Base-by-base conservation (phyloP, 2,888 invertebrate species). In the Schrankia costaestrigalis region DNA sequence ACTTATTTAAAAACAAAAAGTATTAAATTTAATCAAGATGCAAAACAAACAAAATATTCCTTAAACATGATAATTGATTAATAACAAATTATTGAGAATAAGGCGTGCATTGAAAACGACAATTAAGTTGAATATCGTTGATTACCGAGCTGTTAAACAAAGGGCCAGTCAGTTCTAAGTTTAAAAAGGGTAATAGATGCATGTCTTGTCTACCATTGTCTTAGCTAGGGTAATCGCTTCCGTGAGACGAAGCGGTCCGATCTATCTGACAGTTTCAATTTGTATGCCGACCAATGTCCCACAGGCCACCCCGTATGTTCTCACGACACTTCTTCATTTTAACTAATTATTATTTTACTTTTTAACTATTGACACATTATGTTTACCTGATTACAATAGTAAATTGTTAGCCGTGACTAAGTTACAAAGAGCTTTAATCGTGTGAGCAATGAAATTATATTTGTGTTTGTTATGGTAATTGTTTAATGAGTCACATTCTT, bases 121-220 rank as follows among this genome's bases (percentile, higher is more conserved):
- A 13, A 31, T 27, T 14, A 12, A 24, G 21, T 3, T 11, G 10
- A 25, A 26, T 23, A 69, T 60, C 61, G 63, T 68, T 73, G 54
- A 67, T 66, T 69, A 73, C 64, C 54, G 54, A 64, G 46, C 46
- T 45, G 56, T 55, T 60, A 67, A 71, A 35, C 65, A 76, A 81
- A 75, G 73, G 72, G 73, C 68, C 64, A 72, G 60, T 64, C 67
- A 62, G 68, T 65, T 69, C 60, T 57, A 66, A 63, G 55, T 66
- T 76, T 73, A 71, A 79, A 78, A 79, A 77, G 77, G 79, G 78
- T 80, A 83, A 82, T 84, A 76, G 81, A 85, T 84, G 85, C 86
- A 81, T 75, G 80, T 71, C 78, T 83, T 80, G 83, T 78, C 74
- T 70, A 65, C 77, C 72, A 85, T 84, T 84, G 86, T 85, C 82